phyloP scores from a whole-genome alignment of 2,113 vertebrate genomes.

The Halichoerus grypus region DNA sequence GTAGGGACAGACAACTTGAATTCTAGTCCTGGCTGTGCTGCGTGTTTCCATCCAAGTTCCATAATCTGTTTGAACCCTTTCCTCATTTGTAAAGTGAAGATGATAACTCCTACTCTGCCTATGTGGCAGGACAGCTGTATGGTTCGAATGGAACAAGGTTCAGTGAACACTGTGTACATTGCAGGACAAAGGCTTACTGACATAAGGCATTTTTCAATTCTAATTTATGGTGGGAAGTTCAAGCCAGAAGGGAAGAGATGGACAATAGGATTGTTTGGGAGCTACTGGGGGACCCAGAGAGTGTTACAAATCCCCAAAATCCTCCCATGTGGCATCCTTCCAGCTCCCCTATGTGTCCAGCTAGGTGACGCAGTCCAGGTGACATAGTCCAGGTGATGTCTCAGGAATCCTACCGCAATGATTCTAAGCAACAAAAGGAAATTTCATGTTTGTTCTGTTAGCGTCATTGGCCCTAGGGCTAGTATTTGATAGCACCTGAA shows the following conservation, averaged over 20 bases:
- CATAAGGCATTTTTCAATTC: neutral
- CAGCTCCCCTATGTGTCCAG: neutral
- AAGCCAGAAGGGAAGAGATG: neutral
- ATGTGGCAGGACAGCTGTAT: neutral
- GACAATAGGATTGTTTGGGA: neutral
- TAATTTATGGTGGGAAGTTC: neutral
- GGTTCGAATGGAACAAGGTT: neutral
- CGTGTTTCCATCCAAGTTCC: neutral
- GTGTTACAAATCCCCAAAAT: neutral
- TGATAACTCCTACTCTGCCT: neutral
- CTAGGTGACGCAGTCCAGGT: neutral
- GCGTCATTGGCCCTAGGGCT: neutral
- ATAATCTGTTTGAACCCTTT: neutral
- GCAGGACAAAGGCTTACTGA: neutral
- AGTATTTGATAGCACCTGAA: constrained; percentile 50
- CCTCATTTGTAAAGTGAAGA: neutral
- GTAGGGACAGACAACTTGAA: neutral
- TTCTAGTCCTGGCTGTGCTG: neutral
- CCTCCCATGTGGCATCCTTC: too few relatives aligned
- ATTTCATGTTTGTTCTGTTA: neutral
- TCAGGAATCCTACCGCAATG: neutral
- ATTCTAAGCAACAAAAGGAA: constrained; percentile 26
- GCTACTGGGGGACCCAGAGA: fast-evolving
- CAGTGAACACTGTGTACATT: neutral
- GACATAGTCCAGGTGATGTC: neutral